These are phyloP conservation scores for Hymenochirus boettgeri DNA, from an alignment of 2,113 vertebrate species.

Conservation along the genomic window DNA sequence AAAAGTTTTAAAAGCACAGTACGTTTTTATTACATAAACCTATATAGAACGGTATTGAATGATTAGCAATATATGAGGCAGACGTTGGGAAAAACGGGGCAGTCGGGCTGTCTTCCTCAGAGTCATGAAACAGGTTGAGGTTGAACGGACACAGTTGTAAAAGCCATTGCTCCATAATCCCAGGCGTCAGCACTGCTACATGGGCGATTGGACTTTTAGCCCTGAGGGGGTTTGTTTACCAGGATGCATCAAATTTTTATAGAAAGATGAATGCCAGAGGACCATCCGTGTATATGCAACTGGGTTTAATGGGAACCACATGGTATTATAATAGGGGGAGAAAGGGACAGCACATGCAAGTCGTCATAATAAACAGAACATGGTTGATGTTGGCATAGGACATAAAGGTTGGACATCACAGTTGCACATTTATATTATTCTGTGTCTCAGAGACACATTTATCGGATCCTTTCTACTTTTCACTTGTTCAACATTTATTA, in stretches of 20 bases:
- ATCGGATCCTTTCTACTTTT: too few species aligned
- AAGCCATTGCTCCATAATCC: not conserved
- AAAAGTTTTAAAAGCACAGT: too few species aligned
- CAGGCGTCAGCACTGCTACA: not conserved
- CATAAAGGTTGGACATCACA: too few species aligned
- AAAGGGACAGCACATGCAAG: not conserved
- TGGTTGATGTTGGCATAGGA: too few species aligned
- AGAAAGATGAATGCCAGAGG: not conserved
- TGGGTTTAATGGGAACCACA: not conserved
- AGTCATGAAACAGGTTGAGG: conserved; percentile 7
- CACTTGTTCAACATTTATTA: too few species aligned
- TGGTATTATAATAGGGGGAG: not conserved
- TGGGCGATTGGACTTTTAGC: not conserved
- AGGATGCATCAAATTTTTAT: conserved; percentile 1
- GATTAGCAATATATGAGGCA: not conserved
- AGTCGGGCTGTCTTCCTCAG: not conserved
- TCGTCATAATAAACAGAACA: not conserved
- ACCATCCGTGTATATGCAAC: not conserved
- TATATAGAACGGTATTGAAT: too few species aligned
- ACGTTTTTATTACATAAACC: too few species aligned
- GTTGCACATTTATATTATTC: too few species aligned
- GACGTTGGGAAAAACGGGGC: not conserved
- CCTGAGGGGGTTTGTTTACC: not conserved
- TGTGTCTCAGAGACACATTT: too few species aligned
- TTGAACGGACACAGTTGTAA: conserved; percentile 4